A percentile compares a stretch with the other conserved stretches of the same genome.
Evolutionary conservation across 2,888 invertebrate genomes (phyloP).

Genomic region (Dasypolia templi): DNA sequence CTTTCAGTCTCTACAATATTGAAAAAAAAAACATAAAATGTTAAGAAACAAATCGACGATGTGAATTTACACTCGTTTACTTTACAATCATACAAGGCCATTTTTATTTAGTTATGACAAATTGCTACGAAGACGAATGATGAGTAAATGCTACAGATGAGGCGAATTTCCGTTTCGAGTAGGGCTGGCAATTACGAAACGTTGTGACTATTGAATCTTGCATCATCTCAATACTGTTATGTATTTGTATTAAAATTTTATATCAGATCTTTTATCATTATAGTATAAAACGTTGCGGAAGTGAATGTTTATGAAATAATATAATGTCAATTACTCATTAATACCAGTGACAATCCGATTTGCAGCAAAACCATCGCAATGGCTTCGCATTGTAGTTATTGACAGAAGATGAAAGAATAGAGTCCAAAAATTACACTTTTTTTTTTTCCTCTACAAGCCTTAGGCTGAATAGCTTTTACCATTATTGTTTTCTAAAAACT

Average conservation of each 20-base stretch:
- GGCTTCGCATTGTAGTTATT: conserved; percentile 1
- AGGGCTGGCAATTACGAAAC: conserved; percentile 63
- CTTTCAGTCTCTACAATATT: conserved; percentile 90
- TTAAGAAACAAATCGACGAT: conserved; percentile 79
- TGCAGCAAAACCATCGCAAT: neutral
- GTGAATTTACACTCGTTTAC: conserved; percentile 79
- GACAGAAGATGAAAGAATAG: conserved; percentile 2
- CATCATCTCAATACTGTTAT: neutral
- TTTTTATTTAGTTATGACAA: conserved; percentile 75
- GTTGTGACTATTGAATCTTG: conserved; percentile 4
- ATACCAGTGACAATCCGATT: conserved; percentile 26
- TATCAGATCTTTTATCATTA: conserved; percentile 49
- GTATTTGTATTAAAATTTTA: neutral
- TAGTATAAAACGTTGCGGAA: conserved; percentile 8
- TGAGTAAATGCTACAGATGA: conserved; percentile 67
- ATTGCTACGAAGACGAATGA: conserved; percentile 71
- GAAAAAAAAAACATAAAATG: conserved; percentile 83
- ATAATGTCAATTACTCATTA: conserved; percentile 6
- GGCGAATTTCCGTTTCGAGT: conserved; percentile 45
- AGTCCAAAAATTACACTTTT: conserved; percentile 27
- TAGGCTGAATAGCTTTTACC: neutral
- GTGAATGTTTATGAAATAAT: neutral
- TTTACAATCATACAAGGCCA: conserved; percentile 87
- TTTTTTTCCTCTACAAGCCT: neutral
- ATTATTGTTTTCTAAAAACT: conserved; percentile 13